phyloP scores from a whole-genome alignment of 1,140 invertebrate genomes.

The Nautilus pompilius region DNA sequence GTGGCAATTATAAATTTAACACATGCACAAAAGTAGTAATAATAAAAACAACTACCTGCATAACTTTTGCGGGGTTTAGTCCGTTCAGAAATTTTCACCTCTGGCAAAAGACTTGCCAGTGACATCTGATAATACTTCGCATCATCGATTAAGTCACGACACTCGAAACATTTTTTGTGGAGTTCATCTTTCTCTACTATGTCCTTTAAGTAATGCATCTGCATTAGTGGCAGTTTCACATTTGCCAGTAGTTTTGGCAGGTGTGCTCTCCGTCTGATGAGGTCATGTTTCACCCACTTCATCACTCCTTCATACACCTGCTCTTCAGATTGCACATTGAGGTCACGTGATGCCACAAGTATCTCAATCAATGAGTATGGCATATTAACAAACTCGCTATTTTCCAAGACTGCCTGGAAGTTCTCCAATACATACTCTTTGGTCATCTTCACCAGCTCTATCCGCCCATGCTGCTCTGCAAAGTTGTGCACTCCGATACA shows the following conservation, averaged over 20 bases:
- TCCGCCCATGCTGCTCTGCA: constrained; percentile 50
- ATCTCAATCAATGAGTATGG: constrained; percentile 26
- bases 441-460: constrained; percentile 44
- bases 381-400: constrained; percentile 45
- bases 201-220: constrained; percentile 42
- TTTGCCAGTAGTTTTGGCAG: constrained; percentile 43
- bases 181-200: constrained; percentile 48
- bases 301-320: constrained; percentile 51
- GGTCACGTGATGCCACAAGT: constrained; percentile 35
- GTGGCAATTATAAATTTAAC: too few species aligned
- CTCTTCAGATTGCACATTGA: constrained; percentile 47
- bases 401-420: constrained; percentile 44
- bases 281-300: constrained; percentile 45
- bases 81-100: constrained; percentile 39
- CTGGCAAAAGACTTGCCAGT: constrained; percentile 37
- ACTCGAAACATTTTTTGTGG: constrained; percentile 43
- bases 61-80: constrained; percentile 53
- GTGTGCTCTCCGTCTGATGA: constrained; percentile 22
- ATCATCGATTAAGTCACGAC: constrained; percentile 51
- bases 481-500: constrained; percentile 52
- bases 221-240: constrained; percentile 50
- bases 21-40: too few species aligned
- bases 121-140: constrained; percentile 53
- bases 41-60: too few species aligned
- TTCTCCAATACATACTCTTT: constrained; percentile 49